Percentiles rank a stretch among this genome's conserved stretches.
Conservation (phyloP, 1,140 invertebrate genomes). For the Drosophila cardini region DNA sequence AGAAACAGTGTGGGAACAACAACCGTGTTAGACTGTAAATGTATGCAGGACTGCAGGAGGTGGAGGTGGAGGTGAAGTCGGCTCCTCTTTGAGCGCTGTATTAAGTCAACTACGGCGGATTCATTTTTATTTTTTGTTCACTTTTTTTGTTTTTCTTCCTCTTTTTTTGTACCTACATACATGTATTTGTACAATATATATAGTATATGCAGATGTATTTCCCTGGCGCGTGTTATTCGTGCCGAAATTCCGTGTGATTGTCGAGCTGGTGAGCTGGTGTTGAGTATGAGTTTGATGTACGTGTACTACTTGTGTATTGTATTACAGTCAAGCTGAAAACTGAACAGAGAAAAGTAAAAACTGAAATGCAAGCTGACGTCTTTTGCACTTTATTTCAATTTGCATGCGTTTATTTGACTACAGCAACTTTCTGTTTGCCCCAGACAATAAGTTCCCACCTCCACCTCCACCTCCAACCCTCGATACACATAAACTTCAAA, state of each 20-base stretch:
- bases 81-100: conserved; percentile 1
- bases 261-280: not conserved
- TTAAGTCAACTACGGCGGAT: conserved; percentile 32
- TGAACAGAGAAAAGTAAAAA: conserved; percentile 14
- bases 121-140: not conserved
- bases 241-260: conserved; percentile 17
- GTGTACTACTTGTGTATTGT: conserved; percentile 25
- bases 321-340: conserved; percentile 12
- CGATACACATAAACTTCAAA: not conserved
- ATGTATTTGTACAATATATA: not conserved
- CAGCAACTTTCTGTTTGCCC: conserved; percentile 6
- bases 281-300: conserved; percentile 11
- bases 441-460: not conserved
- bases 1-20: conserved; percentile 1
- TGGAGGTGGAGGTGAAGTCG: too few species aligned
- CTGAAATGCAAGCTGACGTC: conserved; percentile 46
- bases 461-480: not conserved
- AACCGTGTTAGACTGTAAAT: conserved; percentile 22
- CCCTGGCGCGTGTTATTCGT: conserved; percentile 24
- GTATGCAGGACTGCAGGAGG: too few species aligned
- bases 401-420: conserved; percentile 37
- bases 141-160: conserved; percentile 1
- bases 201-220: conserved; percentile 21
- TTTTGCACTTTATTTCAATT: conserved; percentile 54
- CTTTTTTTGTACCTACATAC: too few species aligned